A percentile compares a stretch with the other conserved stretches of the same genome.
Evolutionary conservation across 1,140 invertebrate genomes (phyloP).

Genomic region (Brachionus sp.): DNA sequence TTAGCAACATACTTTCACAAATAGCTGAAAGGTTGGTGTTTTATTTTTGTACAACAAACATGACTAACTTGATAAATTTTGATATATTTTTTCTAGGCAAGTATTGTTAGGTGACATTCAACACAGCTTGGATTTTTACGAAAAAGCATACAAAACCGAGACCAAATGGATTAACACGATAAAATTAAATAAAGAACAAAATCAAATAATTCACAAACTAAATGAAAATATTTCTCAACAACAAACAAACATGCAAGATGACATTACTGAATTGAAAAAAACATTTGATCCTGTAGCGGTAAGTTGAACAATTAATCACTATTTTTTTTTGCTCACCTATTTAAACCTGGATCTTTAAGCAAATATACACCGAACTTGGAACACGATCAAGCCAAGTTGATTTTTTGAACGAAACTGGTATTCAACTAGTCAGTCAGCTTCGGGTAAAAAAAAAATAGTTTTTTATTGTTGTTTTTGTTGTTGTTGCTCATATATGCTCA

Average conservation of each 20-base stretch:
- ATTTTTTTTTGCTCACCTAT: conserved; percentile 10
- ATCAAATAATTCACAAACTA: conserved; percentile 13
- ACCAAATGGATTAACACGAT: conserved; percentile 3
- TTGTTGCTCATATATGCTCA: not conserved
- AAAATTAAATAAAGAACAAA: not conserved
- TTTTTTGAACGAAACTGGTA: conserved; percentile 28
- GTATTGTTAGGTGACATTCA: conserved; percentile 30
- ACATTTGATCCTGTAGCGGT: conserved; percentile 19
- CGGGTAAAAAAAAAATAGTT: not conserved
- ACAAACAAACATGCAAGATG: conserved; percentile 18
- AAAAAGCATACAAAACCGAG: conserved; percentile 19
- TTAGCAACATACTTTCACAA: conserved; percentile 26
- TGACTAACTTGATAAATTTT: not conserved
- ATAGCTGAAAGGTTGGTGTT: conserved; percentile 34
- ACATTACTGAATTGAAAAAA: conserved; percentile 36
- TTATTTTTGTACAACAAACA: not conserved
- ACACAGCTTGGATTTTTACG: conserved; percentile 7
- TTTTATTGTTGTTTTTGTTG: not conserved
- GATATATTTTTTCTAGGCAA: conserved; percentile 12
- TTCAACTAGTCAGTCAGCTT: conserved; percentile 20
- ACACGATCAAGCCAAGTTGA: conserved; percentile 14
- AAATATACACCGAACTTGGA: conserved; percentile 16
- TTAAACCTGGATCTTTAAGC: conserved; percentile 9
- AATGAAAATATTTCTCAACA: conserved; percentile 12
- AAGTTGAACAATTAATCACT: not conserved